Conservation (phyloP, 2,113 vertebrate species). For the Hipposideros armiger region DNA sequence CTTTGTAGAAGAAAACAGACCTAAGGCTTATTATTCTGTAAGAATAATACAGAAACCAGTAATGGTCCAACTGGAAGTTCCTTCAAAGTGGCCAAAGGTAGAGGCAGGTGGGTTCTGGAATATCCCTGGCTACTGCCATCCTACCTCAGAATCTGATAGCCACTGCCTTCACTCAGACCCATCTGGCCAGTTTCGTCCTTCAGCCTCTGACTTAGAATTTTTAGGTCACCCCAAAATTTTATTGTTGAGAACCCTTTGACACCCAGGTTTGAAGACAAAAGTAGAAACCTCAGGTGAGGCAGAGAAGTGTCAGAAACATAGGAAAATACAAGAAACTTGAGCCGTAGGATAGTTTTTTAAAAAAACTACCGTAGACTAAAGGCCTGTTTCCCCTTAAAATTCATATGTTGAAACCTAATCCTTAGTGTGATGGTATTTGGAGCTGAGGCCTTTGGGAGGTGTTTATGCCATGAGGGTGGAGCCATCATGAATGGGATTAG, state of each 20-base stretch:
- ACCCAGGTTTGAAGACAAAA: not conserved
- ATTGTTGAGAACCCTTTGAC: not conserved
- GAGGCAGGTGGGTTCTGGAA: not conserved
- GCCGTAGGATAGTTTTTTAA: not conserved
- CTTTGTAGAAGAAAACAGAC: not conserved
- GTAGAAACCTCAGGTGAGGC: not conserved
- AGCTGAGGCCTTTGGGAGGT: not conserved
- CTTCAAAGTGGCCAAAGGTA: not conserved
- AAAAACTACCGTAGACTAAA: not conserved
- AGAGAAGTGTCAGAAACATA: not conserved
- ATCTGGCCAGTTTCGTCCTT: not conserved
- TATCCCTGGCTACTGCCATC: not conserved
- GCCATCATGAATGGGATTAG: not conserved
- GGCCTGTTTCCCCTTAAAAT: not conserved
- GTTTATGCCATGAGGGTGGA: not conserved
- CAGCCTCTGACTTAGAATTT: not conserved
- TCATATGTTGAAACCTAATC: constrained; percentile 4
- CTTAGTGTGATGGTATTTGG: not conserved
- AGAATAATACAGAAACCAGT: not conserved
- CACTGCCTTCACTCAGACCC: not conserved
- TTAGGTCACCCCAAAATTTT: not conserved
- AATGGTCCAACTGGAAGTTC: constrained; percentile 14
- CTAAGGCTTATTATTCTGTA: not conserved
- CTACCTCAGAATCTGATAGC: not conserved
- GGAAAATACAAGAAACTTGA: constrained; percentile 30